Percentiles rank a stretch among this genome's conserved stretches.
These are phyloP conservation scores for Suillia variegata DNA, from an alignment of 2,888 invertebrate species.

Conservation along the genomic window DNA sequence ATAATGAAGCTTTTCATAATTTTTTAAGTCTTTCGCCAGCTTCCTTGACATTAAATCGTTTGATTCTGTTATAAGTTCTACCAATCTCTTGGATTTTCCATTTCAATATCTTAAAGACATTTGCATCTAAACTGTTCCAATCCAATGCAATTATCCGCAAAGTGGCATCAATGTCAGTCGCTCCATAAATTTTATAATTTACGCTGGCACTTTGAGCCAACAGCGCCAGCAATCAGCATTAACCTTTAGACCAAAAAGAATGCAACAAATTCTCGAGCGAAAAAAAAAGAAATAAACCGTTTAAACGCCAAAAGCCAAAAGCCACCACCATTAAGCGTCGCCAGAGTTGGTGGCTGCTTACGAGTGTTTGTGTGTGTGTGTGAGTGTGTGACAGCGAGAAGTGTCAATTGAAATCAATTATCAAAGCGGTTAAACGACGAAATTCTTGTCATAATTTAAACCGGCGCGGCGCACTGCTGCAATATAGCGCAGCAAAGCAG, in stretches of 20 bases:
- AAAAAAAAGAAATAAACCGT: no score
- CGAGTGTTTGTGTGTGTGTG: no score
- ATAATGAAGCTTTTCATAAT: no score
- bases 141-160: no score
- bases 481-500: background rate
- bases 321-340: no score
- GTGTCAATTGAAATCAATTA: background rate
- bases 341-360: no score
- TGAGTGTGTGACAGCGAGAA: background rate
- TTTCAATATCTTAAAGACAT: no score
- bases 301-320: no score
- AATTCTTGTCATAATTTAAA: background rate
- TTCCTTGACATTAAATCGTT: no score
- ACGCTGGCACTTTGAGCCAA: background rate
- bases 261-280: background rate
- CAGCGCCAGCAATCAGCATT: background rate
- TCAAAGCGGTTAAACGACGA: background rate
- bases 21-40: no score
- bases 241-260: background rate
- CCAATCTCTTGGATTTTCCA: background rate
- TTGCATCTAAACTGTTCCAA: no score
- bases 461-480: background rate
- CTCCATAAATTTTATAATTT: background rate
- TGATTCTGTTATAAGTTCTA: background rate
- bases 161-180: background rate